Conservation (phyloP, 2,113 vertebrate genomes). For the Vidua chalybeata region DNA sequence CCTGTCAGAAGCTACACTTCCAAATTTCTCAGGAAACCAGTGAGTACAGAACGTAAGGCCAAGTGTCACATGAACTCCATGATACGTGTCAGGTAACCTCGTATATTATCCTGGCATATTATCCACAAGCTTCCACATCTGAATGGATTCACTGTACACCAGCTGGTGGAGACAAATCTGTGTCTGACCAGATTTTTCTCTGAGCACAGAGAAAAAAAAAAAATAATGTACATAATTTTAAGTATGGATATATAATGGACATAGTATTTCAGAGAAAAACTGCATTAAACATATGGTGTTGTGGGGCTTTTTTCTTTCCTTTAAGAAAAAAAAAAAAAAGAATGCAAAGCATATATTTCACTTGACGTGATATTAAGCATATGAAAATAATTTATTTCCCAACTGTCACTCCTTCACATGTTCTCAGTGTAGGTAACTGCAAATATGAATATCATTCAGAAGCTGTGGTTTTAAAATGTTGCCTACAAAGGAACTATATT, state of each 20-base stretch:
- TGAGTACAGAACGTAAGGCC: neutral
- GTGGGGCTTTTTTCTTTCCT: neutral
- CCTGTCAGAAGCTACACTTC: neutral
- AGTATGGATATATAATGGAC: neutral
- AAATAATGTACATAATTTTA: neutral
- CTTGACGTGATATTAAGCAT: neutral
- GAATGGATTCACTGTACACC: neutral
- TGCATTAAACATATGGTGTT: rapidly evolving
- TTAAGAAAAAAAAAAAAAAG: neutral
- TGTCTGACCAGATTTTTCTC: neutral
- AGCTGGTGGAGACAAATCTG: neutral
- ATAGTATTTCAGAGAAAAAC: neutral
- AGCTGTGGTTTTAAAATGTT: neutral
- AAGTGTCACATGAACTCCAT: neutral
- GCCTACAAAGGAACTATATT: neutral
- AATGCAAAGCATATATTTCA: neutral
- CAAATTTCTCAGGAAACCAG: neutral
- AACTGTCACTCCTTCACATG: neutral
- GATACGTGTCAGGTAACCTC: neutral
- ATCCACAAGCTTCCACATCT: neutral
- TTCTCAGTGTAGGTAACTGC: neutral
- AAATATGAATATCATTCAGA: neutral
- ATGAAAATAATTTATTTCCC: neutral
- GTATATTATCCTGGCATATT: neutral
- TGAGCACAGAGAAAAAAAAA: neutral